These are phyloP conservation scores for Lampris megalopsis DNA, from an alignment of 2,113 vertebrate species.

Conservation along the genomic window DNA sequence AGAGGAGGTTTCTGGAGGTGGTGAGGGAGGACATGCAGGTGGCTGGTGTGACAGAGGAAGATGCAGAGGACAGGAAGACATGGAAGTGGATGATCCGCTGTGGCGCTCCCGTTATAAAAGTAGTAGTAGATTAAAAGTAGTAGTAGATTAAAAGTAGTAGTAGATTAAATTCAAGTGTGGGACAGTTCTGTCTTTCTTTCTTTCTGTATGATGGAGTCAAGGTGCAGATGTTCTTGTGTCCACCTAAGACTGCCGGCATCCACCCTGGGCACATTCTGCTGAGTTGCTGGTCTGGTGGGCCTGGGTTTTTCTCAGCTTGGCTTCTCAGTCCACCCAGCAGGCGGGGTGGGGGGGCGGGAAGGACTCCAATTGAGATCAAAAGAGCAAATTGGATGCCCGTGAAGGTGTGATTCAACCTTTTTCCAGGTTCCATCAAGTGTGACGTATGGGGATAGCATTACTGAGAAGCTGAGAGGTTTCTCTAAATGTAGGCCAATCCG, in stretches of 20 bases:
- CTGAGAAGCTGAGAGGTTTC: not conserved
- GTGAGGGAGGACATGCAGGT: no score
- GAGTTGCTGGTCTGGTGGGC: conserved; percentile 29
- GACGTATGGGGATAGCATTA: conserved; percentile 17
- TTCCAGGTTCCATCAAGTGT: conserved; percentile 17
- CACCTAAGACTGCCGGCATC: conserved; percentile 27
- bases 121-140: no score
- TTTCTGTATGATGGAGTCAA: not conserved
- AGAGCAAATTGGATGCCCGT: conserved; percentile 32
- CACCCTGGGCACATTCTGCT: conserved; percentile 25
- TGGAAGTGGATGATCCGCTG: no score
- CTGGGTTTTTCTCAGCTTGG: conserved; percentile 16
- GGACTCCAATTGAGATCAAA: conserved; percentile 59
- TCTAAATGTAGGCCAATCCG: not conserved
- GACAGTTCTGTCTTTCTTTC: not conserved
- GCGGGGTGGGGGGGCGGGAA: conserved; percentile 23
- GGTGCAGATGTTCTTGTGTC: conserved; percentile 22
- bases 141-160: no score
- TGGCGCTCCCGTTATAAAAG: no score
- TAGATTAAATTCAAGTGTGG: no score
- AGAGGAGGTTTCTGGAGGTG: no score
- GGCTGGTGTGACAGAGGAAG: no score
- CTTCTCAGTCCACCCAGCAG: conserved; percentile 40
- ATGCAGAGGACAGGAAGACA: no score
- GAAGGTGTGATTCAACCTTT: conserved; percentile 20